A percentile compares a stretch with the other conserved stretches of the same genome.
phyloP scores from a whole-genome alignment of 35 echinoderm and acorn worm genomes.

The Chiridota heheva region DNA sequence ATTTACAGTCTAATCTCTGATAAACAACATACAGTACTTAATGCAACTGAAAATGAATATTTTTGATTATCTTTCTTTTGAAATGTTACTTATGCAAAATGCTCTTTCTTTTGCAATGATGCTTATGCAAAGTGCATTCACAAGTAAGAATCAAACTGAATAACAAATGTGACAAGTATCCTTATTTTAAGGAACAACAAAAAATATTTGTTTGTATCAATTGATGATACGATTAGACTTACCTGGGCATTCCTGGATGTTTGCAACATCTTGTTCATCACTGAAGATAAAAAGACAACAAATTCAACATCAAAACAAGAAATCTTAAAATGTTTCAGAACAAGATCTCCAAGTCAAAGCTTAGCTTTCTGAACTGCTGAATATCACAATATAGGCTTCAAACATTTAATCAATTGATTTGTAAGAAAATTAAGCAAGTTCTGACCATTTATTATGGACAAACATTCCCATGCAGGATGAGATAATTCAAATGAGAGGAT shows the following conservation, averaged over 20 bases:
- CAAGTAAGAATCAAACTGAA: neutral
- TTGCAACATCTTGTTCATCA: constrained; percentile 70
- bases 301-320: no score
- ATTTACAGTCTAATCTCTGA: no score
- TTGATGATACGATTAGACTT: neutral
- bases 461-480: neutral
- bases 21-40: no score
- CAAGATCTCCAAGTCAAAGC: neutral
- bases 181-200: neutral
- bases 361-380: neutral
- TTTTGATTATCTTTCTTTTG: neutral
- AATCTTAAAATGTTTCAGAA: no score
- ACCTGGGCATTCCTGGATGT: constrained; percentile 69
- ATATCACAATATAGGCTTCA: neutral
- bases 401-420: neutral
- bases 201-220: neutral
- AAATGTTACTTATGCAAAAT: neutral
- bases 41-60: no score
- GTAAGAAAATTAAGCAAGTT: neutral
- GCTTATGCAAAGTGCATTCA: neutral
- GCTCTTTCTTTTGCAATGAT: neutral
- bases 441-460: neutral
- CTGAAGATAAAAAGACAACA: constrained; percentile 48
- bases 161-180: neutral
- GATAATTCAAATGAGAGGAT: neutral